phyloP scores from a whole-genome alignment of 2,888 invertebrate genomes.

The Epicampocera succincta region DNA sequence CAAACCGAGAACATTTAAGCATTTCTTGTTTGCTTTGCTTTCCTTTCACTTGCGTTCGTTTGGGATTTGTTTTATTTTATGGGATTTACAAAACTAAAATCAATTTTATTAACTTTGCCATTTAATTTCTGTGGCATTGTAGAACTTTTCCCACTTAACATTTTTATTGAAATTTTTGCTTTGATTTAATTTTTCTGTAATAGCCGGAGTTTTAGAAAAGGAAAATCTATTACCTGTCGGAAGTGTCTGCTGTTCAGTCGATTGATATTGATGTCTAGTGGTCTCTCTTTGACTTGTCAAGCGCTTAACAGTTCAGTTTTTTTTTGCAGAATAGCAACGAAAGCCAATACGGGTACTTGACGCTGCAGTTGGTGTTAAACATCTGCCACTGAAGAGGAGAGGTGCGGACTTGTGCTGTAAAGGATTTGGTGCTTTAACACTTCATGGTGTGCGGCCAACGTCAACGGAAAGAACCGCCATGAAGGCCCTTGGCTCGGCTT shows the following conservation, averaged over 20 bases:
- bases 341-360: conserved; percentile 24
- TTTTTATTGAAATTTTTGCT: conserved; percentile 18
- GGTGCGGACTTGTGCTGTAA: not conserved
- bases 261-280: conserved; percentile 38
- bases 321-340: not conserved
- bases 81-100: not conserved
- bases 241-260: conserved; percentile 23
- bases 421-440: conserved; percentile 3
- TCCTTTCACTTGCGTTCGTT: not conserved
- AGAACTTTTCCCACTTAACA: conserved; percentile 10
- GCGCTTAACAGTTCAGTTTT: conserved; percentile 11
- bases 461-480: not conserved
- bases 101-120: not conserved
- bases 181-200: not conserved
- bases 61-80: not conserved
- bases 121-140: not conserved
- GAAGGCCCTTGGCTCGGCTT: not conserved
- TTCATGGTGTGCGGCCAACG: not conserved
- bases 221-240: conserved; percentile 4
- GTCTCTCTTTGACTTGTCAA: conserved; percentile 26
- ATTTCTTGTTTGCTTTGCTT: not conserved
- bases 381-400: not conserved
- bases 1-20: not conserved
- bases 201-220: not conserved
- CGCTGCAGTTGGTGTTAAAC: conserved; percentile 1